Evolutionary conservation across 2,888 invertebrate species (phyloP).

Genomic region (Diaprepes abbreviatus): DNA sequence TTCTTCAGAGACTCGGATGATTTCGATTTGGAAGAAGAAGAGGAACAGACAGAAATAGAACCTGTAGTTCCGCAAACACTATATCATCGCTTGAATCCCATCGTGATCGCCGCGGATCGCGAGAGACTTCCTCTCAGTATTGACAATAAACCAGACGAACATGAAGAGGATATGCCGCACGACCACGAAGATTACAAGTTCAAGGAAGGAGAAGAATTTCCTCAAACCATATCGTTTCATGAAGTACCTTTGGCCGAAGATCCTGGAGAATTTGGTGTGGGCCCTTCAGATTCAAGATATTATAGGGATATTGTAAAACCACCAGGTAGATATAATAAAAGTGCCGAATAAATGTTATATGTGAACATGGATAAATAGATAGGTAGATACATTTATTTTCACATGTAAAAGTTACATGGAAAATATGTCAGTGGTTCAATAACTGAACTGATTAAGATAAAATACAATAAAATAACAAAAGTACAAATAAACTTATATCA

Average conservation of each 20-base stretch:
- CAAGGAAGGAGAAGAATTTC: constrained; percentile 50
- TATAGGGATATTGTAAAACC: constrained; percentile 54
- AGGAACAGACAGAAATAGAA: constrained; percentile 10
- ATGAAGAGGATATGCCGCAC: constrained; percentile 19
- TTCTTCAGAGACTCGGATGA: constrained; percentile 7
- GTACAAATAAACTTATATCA: no score
- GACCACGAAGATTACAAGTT: constrained; percentile 41
- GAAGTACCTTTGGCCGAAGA: constrained; percentile 57
- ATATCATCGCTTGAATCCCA: neutral
- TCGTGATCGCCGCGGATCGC: neutral
- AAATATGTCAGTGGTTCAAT: no score
- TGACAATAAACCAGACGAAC: constrained; percentile 1
- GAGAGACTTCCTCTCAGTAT: neutral
- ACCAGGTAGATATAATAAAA: no score
- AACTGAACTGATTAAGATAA: no score
- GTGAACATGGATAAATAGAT: no score
- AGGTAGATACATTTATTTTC: no score
- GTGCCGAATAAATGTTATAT: no score
- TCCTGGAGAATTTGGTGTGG: constrained; percentile 64
- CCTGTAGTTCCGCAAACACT: neutral
- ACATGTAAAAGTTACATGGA: no score
- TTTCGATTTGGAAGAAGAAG: constrained; percentile 8
- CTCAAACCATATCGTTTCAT: constrained; percentile 45
- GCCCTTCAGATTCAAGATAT: constrained; percentile 65
- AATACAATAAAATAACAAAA: no score